phyloP scores from a whole-genome alignment of 1,140 invertebrate genomes.

The Drosophila ananassae region DNA sequence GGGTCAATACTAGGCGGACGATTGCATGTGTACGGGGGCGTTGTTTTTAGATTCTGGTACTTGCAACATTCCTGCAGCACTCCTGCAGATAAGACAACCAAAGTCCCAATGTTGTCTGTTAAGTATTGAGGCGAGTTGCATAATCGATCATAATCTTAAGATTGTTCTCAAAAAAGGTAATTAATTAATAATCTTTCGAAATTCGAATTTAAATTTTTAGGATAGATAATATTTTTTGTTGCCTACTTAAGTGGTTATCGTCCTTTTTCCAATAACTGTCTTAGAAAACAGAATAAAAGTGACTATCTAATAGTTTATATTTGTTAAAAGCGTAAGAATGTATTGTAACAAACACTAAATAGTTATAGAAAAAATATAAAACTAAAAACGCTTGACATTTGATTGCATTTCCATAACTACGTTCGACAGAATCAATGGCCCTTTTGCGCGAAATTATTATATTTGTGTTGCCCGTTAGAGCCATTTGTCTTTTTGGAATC shows the following conservation, averaged over 20 bases:
- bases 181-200: too few relatives aligned
- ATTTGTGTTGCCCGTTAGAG: neutral
- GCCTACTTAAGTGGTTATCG: neutral
- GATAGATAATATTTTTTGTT: neutral
- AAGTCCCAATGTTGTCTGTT: neutral
- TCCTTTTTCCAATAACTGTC: too few relatives aligned
- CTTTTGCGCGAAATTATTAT: neutral
- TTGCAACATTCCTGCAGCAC: neutral
- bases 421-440: too few relatives aligned
- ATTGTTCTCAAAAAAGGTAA: too few relatives aligned
- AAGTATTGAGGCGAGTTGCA: neutral
- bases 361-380: neutral
- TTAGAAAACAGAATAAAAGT: too few relatives aligned
- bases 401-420: neutral
- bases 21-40: conserved; percentile 21
- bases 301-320: too few relatives aligned
- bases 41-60: neutral
- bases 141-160: too few relatives aligned
- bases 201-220: too few relatives aligned
- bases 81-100: neutral
- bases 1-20: conserved; percentile 53
- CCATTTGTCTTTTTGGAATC: conserved; percentile 23
- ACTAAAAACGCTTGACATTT: neutral
- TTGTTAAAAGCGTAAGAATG: too few relatives aligned
- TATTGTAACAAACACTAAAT: too few relatives aligned